phyloP scores from a whole-genome alignment of 2,888 invertebrate species.

The Sinelater perroti region DNA sequence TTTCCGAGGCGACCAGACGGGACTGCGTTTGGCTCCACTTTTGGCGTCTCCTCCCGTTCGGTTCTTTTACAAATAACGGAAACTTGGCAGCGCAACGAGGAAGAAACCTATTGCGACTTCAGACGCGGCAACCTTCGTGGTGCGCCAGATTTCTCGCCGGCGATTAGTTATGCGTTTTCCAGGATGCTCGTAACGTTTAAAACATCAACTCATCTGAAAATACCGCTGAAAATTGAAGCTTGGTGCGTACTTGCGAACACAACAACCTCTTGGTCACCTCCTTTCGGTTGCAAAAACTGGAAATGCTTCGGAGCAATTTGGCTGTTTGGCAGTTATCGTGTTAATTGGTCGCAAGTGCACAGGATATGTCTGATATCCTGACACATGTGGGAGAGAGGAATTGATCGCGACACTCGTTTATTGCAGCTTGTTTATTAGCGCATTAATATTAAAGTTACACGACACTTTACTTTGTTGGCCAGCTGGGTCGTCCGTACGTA shows the following conservation, averaged over 20 bases:
- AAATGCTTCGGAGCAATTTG: slow-evolving; percentile 4
- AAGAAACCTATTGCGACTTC: slow-evolving; percentile 18
- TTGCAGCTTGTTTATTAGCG: slow-evolving; percentile 32
- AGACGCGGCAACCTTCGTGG: slow-evolving; percentile 16
- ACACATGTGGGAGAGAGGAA: slow-evolving; percentile 46
- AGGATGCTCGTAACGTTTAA: too few species aligned
- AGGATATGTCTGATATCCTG: slow-evolving; percentile 46
- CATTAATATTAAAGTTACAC: slow-evolving; percentile 34
- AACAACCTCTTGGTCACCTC: background rate
- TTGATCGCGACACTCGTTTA: slow-evolving; percentile 36
- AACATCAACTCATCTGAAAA: too few species aligned
- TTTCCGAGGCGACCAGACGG: background rate
- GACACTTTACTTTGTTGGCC: slow-evolving; percentile 34
- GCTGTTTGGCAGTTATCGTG: slow-evolving; percentile 17
- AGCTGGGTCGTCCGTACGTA: slow-evolving; percentile 26
- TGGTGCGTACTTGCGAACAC: too few species aligned
- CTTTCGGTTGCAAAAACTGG: background rate
- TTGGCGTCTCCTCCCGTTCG: slow-evolving; percentile 14
- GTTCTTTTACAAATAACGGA: slow-evolving; percentile 12
- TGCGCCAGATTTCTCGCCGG: slow-evolving; percentile 15
- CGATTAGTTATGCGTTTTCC: background rate
- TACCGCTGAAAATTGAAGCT: too few species aligned
- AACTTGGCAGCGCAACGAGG: slow-evolving; percentile 26
- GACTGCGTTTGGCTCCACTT: background rate
- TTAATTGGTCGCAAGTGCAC: slow-evolving; percentile 39